Conservation (phyloP, 2,797 vertebrate species). For the Galaxias olidus region DNA sequence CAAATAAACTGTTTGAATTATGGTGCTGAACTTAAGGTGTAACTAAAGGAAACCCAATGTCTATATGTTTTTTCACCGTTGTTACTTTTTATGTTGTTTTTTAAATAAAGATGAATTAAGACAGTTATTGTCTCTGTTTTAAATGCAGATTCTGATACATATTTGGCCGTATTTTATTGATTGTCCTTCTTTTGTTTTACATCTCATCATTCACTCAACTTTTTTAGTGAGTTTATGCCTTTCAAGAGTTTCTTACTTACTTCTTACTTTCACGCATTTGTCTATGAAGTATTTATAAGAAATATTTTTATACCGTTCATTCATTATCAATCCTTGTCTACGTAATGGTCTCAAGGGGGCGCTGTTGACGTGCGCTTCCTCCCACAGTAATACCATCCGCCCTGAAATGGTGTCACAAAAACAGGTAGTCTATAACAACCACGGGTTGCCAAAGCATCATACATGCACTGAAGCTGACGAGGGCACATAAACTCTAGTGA, state of each 20-base stretch:
- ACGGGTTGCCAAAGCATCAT: conserved; percentile 48
- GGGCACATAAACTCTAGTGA: conserved; percentile 46
- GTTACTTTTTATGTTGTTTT: conserved; percentile 55
- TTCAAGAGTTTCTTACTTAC: too few species aligned
- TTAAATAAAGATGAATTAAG: conserved; percentile 70
- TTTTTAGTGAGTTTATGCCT: too few species aligned
- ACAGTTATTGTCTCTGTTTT: conserved; percentile 6
- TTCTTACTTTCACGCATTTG: too few species aligned
- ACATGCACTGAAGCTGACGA: conserved; percentile 45
- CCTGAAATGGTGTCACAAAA: conserved; percentile 41
- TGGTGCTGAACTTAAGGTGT: conserved; percentile 57
- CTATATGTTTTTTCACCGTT: conserved; percentile 49
- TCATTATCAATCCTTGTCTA: not conserved
- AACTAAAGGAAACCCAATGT: conserved; percentile 48
- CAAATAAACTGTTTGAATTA: conserved; percentile 40
- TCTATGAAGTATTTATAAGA: too few species aligned
- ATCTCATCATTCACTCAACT: too few species aligned
- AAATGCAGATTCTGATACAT: not conserved
- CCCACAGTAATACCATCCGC: conserved; percentile 26
- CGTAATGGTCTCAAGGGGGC: conserved; percentile 60
- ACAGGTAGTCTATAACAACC: conserved; percentile 64
- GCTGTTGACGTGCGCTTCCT: conserved; percentile 49
- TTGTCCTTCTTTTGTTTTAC: too few species aligned
- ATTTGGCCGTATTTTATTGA: too few species aligned
- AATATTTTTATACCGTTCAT: not conserved